Base-by-base conservation (phyloP, 2,888 invertebrate species). In the Blera fallax region DNA sequence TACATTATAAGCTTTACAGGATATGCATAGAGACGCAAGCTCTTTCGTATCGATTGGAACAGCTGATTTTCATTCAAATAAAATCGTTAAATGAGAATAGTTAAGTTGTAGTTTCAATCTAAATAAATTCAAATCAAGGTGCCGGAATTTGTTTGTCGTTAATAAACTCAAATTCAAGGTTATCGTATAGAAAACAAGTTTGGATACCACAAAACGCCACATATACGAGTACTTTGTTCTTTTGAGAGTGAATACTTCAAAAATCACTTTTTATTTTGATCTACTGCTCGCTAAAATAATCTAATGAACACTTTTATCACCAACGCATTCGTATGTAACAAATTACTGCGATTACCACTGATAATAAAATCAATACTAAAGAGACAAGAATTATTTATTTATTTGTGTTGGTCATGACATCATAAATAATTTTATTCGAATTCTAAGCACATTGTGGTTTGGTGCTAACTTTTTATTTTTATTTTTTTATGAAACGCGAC, bases 391-490 rank as follows among this genome's bases (percentile, higher is more conserved):
- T 32, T 37, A 45, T 69, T 56, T 69, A 34, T 67, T 73, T 62
- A 45, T 60, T 32, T 40, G 67, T 73, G 16, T 56, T 24, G 43
- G 69, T 74, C 56, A 84, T 84, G 83, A 84, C 83, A 84, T 84
- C 83, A 84, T 79, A 34, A 54, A 54, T 74, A 79, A 79, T 50
- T 74, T 79, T 79, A 74, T 74, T 79, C 32, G 32, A 34, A 56
- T 48, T 76, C 52, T 11, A 60, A 50, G 18, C 64, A 48, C 60
- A 78, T 62, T 73, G 34, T 43, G 62, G 45, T 73, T 56, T 37
- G n/a, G 11, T 43, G 56, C 56, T 70, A 27, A 21, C 24, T 69
- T 24, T 65, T 43, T 62, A 8, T 8, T 40, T 24, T 11, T 18
- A 11, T 60, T 50, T 14, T 72, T 64, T 32, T 58, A 14, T 37